phyloP scores from a whole-genome alignment of 2,797 vertebrate species.

The Crenuchus spilurus region DNA sequence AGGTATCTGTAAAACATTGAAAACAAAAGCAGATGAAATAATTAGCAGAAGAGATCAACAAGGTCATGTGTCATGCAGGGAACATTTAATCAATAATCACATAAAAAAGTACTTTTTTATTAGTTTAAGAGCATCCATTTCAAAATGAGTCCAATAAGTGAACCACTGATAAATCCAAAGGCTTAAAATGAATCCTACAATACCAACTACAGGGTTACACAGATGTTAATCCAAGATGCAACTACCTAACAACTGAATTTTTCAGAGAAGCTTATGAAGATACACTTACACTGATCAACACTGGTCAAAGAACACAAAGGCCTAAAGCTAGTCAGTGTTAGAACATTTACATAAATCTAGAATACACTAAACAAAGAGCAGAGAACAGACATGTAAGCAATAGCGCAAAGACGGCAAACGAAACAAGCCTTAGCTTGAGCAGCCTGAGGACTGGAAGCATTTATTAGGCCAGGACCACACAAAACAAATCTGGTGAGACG shows the following conservation, averaged over 20 bases:
- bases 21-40: constrained; percentile 35
- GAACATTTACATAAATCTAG: too few relatives aligned
- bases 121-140: constrained; percentile 26
- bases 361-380: background rate
- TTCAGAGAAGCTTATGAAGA: constrained; percentile 50
- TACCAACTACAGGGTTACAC: constrained; percentile 7
- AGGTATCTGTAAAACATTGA: constrained; percentile 66
- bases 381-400: background rate
- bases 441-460: background rate
- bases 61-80: background rate
- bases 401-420: background rate
- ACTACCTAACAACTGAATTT: too few relatives aligned
- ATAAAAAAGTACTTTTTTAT: background rate
- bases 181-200: constrained; percentile 2
- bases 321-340: too few relatives aligned
- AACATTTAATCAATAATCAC: constrained; percentile 2
- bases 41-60: background rate
- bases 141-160: background rate
- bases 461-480: background rate
- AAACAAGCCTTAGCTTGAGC: background rate
- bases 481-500: constrained; percentile 26
- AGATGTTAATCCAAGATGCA: constrained; percentile 51
- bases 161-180: background rate
- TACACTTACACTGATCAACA: constrained; percentile 68
- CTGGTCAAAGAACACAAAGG: constrained; percentile 8